Percentiles rank a stretch among this genome's conserved stretches.
These are phyloP conservation scores for Darevskia nairensis DNA, from an alignment of 2,797 vertebrate species.

Conservation along the genomic window DNA sequence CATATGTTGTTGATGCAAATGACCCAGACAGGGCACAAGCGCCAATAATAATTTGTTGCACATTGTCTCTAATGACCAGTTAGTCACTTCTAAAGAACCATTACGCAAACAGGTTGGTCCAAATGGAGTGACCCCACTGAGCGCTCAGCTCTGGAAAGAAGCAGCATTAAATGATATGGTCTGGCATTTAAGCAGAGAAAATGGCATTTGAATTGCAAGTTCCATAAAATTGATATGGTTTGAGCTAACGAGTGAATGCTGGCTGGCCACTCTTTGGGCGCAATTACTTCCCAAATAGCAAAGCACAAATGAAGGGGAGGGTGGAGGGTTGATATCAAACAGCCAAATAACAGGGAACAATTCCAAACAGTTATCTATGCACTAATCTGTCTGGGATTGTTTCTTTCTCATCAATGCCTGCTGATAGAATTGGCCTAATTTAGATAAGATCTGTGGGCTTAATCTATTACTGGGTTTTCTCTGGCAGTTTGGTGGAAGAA, in stretches of 20 bases:
- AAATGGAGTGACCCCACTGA: neutral
- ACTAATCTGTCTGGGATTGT: slow-evolving; percentile 15
- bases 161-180: neutral
- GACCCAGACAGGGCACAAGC: neutral
- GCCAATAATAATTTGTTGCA: neutral
- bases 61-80: neutral
- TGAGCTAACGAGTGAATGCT: slow-evolving; percentile 27
- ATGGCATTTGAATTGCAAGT: neutral
- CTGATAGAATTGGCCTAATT: slow-evolving; percentile 16
- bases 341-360: neutral
- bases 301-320: neutral
- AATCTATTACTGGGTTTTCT: slow-evolving; percentile 3
- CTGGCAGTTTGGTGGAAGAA: neutral
- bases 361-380: neutral
- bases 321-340: neutral
- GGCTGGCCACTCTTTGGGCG: neutral
- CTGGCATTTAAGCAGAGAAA: slow-evolving; percentile 6
- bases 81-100: slow-evolving; percentile 24
- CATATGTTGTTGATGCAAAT: neutral
- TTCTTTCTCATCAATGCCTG: neutral
- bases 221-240: neutral
- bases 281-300: slow-evolving; percentile 34
- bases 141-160: slow-evolving; percentile 7
- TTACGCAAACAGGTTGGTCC: neutral
- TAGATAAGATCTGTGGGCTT: neutral